Evolutionary conservation across 2,888 invertebrate species (phyloP), one percentile per base, ranked within the genome.

Genomic region (Tricholauxania praeusta): DNA sequence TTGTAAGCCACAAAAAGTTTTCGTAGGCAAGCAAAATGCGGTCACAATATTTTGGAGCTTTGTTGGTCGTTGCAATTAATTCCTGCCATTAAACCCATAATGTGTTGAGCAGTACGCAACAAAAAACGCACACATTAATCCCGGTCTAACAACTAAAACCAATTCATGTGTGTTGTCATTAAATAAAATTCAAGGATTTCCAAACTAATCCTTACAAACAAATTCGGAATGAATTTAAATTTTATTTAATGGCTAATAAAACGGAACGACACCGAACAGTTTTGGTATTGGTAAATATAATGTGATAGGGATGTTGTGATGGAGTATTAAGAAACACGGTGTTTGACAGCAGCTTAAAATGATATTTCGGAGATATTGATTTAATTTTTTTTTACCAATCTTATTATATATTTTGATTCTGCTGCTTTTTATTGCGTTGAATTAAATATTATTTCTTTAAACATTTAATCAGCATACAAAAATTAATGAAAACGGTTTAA

Each of bases 171-270:
- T 67, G 57, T 39, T 19, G 22, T 57, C 67, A 67, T 67, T 67
- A 67, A 67, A 67, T 67, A 67, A 47, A 67, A 22, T 55, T 67
- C 15, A 67, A 39, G 55, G 57, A 22, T 67, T 67, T 57, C 4
- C 39, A 62, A 51, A 47, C 57, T 57, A 67, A 67, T 57, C 57
- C 57, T 47, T 19, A 19, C 12, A 22, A 22, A 67, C 51, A 49
- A 19, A 51, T 64, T 64, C 51, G n/a, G 8, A 39, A 60, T 51
- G 64, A 51, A 52, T 65, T 51, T 39, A 39, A 39, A 39, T 39
- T 39, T 39, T 39, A 10, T 7, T 39, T 4, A 39, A 39, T 39
- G 39, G 39, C 39, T 39, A 39, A 39, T 39, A 39, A 39, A 39
- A 39, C 10, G 39, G 10, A 39, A 39, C 39, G 39, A 39, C 39